phyloP scores from a whole-genome alignment of 2,888 invertebrate species.

The Pilophorus perplexus region DNA sequence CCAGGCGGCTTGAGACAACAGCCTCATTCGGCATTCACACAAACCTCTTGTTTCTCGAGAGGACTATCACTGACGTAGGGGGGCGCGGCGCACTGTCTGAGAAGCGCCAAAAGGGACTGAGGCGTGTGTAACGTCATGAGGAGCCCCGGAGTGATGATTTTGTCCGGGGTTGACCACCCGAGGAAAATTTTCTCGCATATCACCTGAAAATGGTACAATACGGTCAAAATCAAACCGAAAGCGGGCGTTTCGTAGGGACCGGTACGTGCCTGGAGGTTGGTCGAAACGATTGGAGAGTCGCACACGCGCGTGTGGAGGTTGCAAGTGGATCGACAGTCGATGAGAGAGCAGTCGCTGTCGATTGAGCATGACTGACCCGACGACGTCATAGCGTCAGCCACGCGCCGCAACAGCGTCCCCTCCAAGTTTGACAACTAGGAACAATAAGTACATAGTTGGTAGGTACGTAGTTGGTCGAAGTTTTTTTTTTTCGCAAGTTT shows the following conservation, averaged over 20 bases:
- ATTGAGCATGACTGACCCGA: constrained; percentile 56
- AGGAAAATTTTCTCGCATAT: constrained; percentile 65
- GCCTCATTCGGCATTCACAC: too few species aligned
- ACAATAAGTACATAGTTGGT: background rate
- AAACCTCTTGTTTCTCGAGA: too few species aligned
- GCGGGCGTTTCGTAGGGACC: background rate
- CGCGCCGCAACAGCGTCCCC: constrained; percentile 60
- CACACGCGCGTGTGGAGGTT: constrained; percentile 56
- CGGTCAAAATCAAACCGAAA: background rate
- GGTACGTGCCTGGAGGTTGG: constrained; percentile 57
- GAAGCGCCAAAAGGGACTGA: constrained; percentile 58
- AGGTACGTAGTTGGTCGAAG: background rate
- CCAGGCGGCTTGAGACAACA: too few species aligned
- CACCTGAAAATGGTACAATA: constrained; percentile 55
- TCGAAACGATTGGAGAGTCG: constrained; percentile 59
- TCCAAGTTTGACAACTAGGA: constrained; percentile 60
- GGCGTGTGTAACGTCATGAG: constrained; percentile 62
- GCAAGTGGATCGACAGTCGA: constrained; percentile 65
- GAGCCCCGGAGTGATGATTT: constrained; percentile 61
- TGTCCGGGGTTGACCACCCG: constrained; percentile 63
- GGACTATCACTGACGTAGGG: constrained; percentile 13
- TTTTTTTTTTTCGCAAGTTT: background rate
- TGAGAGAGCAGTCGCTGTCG: constrained; percentile 66
- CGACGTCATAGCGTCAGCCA: constrained; percentile 56
- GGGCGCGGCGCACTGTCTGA: constrained; percentile 58